phyloP scores from a whole-genome alignment of 92 coral and sea anemone genomes.

The Bergia sp. region DNA sequence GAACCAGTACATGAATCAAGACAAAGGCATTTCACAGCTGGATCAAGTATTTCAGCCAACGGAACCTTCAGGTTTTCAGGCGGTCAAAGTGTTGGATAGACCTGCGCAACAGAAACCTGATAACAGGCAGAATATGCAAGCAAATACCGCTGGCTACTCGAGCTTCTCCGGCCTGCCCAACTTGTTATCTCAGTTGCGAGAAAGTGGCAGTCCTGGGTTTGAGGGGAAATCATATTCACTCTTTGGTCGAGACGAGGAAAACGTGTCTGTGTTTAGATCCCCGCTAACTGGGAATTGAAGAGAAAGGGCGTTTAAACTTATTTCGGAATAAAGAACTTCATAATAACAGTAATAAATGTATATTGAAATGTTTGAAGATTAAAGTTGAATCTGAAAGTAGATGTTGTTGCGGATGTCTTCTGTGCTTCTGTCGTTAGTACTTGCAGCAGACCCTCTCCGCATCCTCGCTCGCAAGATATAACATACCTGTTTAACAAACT shows the following conservation, averaged over 20 bases:
- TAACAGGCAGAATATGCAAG: conserved; percentile 75
- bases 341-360: conserved; percentile 30
- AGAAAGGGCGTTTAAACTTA: conserved; percentile 17
- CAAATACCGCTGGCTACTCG: conserved; percentile 68
- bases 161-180: conserved; percentile 94
- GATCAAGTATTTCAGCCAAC: conserved; percentile 39
- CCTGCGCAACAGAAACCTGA: conserved; percentile 82
- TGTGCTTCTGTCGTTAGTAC: conserved; percentile 5
- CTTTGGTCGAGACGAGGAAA: conserved; percentile 96
- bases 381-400: conserved; percentile 17
- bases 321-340: conserved; percentile 44
- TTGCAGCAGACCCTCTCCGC: neutral
- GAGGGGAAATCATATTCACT: conserved; percentile 86
- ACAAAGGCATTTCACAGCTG: conserved; percentile 48
- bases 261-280: conserved; percentile 83
- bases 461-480: neutral
- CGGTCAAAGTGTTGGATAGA: conserved; percentile 77
- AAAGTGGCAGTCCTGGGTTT: conserved; percentile 59
- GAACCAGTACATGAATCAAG: conserved; percentile 95
- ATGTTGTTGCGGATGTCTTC: neutral
- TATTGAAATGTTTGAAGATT: conserved; percentile 41
- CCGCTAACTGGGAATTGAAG: conserved; percentile 81
- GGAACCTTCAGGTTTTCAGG: conserved; percentile 60
- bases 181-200: conserved; percentile 76
- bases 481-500: too few species aligned